A percentile compares a stretch with the other conserved stretches of the same genome.
phyloP scores from a whole-genome alignment of 2,797 vertebrate species.

The Aplochiton taeniatus region DNA sequence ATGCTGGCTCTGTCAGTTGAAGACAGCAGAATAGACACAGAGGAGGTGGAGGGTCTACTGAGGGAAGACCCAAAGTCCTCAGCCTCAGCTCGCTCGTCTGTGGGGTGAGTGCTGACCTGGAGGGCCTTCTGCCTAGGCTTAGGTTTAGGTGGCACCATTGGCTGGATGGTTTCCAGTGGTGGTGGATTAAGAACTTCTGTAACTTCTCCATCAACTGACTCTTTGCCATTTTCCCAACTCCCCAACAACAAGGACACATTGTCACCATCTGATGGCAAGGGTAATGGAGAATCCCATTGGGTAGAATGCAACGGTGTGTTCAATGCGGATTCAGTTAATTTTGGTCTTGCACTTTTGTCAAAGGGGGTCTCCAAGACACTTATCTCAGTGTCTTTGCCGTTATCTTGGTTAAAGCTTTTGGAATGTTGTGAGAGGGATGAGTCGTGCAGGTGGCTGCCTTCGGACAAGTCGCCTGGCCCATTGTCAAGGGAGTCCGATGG shows the following conservation, averaged over 20 bases:
- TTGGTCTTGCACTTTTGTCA: slow-evolving; percentile 28
- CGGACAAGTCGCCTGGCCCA: background rate
- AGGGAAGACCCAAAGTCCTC: slow-evolving; percentile 48
- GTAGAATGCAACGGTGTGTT: slow-evolving; percentile 52
- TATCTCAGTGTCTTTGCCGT: slow-evolving; percentile 24
- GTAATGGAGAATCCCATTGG: slow-evolving; percentile 45
- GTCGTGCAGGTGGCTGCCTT: slow-evolving; percentile 4
- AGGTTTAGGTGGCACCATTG: slow-evolving; percentile 62
- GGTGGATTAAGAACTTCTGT: slow-evolving; percentile 59
- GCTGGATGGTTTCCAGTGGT: slow-evolving; percentile 34
- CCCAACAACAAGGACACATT: slow-evolving; percentile 22
- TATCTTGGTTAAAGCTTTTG: slow-evolving; percentile 29
- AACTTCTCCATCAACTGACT: slow-evolving; percentile 24
- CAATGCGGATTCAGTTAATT: slow-evolving; percentile 41
- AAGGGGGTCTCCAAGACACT: slow-evolving; percentile 16
- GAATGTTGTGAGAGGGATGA: slow-evolving; percentile 39
- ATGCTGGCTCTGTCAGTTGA: slow-evolving; percentile 50
- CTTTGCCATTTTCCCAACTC: slow-evolving; percentile 17
- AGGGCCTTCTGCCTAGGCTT: slow-evolving; percentile 78
- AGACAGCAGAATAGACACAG: slow-evolving; percentile 56
- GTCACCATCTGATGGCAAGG: slow-evolving; percentile 44
- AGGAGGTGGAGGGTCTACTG: slow-evolving; percentile 56
- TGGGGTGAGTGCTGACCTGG: slow-evolving; percentile 42
- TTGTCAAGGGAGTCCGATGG: slow-evolving; percentile 24
- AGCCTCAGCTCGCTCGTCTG: slow-evolving; percentile 45